phyloP scores from a whole-genome alignment of 2,113 vertebrate species.

The Pachycephala philippinensis region DNA sequence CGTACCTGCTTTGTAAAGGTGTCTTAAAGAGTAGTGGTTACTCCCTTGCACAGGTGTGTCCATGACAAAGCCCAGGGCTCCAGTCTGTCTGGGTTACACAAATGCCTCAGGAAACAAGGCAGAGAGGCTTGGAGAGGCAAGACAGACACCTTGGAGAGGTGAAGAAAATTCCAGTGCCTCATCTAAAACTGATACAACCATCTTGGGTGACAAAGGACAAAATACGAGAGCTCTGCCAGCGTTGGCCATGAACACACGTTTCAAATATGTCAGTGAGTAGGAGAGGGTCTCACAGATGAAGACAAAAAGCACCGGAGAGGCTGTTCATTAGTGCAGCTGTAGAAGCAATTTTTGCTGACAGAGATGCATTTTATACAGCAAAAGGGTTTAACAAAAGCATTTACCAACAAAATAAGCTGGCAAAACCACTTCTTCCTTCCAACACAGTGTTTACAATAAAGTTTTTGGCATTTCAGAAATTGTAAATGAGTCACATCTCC shows the following conservation, averaged over 20 bases:
- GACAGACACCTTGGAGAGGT: neutral
- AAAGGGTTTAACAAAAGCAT: neutral
- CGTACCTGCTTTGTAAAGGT: neutral
- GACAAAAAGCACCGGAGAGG: neutral
- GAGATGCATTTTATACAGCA: neutral
- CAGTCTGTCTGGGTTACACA: neutral
- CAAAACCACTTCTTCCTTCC: neutral
- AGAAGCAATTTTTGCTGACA: neutral
- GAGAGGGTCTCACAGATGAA: neutral
- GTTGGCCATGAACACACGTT: neutral
- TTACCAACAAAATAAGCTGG: neutral
- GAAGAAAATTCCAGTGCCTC: neutral
- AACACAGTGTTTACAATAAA: neutral
- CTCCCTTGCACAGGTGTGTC: neutral
- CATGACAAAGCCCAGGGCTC: neutral
- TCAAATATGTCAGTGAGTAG: neutral
- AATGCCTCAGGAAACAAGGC: neutral
- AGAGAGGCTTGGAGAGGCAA: neutral
- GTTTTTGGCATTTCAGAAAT: neutral
- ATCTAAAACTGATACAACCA: slow-evolving; percentile 20
- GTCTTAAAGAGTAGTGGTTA: neutral
- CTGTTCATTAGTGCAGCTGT: neutral
- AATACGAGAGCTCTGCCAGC: neutral
- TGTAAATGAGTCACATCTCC: neutral
- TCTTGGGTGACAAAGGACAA: neutral